phyloP scores from a whole-genome alignment of 1,140 invertebrate species.

The Drosophila ogumai region DNA sequence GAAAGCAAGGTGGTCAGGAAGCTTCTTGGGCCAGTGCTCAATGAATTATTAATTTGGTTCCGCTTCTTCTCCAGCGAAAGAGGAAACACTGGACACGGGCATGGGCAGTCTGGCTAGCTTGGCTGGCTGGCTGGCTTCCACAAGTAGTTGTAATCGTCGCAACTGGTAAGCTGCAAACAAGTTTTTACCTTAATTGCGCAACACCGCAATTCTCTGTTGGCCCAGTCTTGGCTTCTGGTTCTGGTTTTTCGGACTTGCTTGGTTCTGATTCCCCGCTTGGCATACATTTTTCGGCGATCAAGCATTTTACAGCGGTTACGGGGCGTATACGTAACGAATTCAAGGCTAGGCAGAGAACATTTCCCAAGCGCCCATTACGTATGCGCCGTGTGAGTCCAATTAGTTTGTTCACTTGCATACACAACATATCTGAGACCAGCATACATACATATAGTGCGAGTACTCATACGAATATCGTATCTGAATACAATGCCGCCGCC shows the following conservation, averaged over 20 bases:
- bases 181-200: conserved; percentile 68
- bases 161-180: conserved; percentile 42
- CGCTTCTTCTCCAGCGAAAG: conserved; percentile 32
- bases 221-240: conserved; percentile 35
- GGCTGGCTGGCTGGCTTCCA: neutral
- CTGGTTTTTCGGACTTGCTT: conserved; percentile 28
- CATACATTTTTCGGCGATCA: conserved; percentile 55
- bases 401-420: conserved; percentile 54
- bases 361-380: conserved; percentile 78
- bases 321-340: conserved; percentile 71
- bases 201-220: conserved; percentile 24
- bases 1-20: conserved; percentile 41
- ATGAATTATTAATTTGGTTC: conserved; percentile 48
- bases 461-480: conserved; percentile 16
- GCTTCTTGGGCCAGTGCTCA: conserved; percentile 14
- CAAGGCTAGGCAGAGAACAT: conserved; percentile 60
- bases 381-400: conserved; percentile 79
- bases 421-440: conserved; percentile 10
- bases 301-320: conserved; percentile 39
- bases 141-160: conserved; percentile 14
- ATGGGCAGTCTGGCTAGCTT: conserved; percentile 9
- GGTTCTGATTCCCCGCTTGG: conserved; percentile 34
- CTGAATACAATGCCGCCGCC: conserved; percentile 64
- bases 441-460: conserved; percentile 2
- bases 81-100: conserved; percentile 24